A percentile compares a stretch with the other conserved stretches of the same genome.
These are phyloP conservation scores for Sylvietta virens DNA, from an alignment of 2,113 vertebrate species.

Conservation along the genomic window DNA sequence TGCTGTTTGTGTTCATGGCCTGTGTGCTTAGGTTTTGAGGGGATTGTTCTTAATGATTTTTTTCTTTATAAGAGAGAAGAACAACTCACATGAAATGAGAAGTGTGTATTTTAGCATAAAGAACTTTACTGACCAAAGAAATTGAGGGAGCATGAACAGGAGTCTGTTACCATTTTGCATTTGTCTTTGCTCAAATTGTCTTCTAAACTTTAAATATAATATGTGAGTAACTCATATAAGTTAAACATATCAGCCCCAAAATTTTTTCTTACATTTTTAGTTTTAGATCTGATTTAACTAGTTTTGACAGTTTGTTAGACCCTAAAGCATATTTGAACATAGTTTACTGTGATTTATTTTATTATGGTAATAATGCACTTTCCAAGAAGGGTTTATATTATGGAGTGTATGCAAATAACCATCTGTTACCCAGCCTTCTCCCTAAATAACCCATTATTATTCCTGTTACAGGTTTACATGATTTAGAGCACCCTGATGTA, in stretches of 20 bases:
- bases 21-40: neutral
- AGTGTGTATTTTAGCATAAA: neutral
- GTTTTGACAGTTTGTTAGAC: neutral
- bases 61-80: neutral
- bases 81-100: neutral
- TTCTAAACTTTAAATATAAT: neutral
- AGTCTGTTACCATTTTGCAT: neutral
- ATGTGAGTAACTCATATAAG: neutral
- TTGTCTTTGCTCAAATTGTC: neutral
- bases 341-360: conserved; percentile 35
- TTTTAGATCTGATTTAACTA: neutral
- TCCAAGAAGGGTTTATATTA: conserved; percentile 13
- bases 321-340: neutral
- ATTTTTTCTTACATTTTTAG: neutral
- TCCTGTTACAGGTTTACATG: conserved; percentile 86
- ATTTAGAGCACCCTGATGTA: conserved; percentile 98
- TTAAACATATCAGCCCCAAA: neutral
- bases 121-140: neutral
- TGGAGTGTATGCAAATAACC: conserved; percentile 40
- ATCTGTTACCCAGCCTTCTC: neutral
- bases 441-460: conserved; percentile 47
- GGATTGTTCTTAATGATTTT: neutral
- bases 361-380: neutral
- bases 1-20: neutral
- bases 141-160: neutral